A percentile compares a stretch with the other conserved stretches of the same genome.
These are phyloP conservation scores for Sycophila texana DNA, from an alignment of 2,888 invertebrate species.

Conservation along the genomic window DNA sequence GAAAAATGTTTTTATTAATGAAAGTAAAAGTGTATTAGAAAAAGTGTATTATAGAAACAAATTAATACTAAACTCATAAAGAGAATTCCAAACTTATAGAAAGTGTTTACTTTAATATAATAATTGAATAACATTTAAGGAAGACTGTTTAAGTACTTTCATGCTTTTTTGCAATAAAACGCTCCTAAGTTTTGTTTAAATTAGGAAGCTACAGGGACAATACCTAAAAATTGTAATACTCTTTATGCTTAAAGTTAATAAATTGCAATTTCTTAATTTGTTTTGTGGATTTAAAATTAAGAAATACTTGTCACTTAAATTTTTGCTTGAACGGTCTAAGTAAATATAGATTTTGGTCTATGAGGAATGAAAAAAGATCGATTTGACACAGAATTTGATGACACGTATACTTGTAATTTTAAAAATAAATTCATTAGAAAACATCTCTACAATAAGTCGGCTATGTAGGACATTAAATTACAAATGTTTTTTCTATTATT, in stretches of 20 bases:
- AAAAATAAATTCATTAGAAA: background rate
- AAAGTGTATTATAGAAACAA: constrained; percentile 21
- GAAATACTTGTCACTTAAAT: constrained; percentile 7
- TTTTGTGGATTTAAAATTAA: background rate
- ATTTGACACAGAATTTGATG: background rate
- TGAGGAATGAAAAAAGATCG: background rate
- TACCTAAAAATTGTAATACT: background rate
- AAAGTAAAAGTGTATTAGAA: constrained; percentile 31
- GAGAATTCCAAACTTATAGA: constrained; percentile 2
- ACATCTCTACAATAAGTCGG: constrained; percentile 13
- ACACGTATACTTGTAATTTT: constrained; percentile 16
- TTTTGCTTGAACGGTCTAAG: constrained; percentile 13
- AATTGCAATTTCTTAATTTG: background rate
- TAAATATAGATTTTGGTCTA: constrained; percentile 13
- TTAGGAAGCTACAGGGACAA: background rate
- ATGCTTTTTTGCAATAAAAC: no score
- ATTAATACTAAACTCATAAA: constrained; percentile 21
- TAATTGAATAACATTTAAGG: constrained; percentile 13
- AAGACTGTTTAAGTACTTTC: background rate
- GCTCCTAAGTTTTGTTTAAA: background rate
- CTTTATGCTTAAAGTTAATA: constrained; percentile 10
- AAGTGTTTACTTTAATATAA: constrained; percentile 7
- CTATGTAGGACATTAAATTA: constrained; percentile 45
- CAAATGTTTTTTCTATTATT: constrained; percentile 28
- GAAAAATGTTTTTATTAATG: constrained; percentile 30